Base-by-base conservation (phyloP, 2,888 invertebrate genomes). In the Mechanitis mazaeus region DNA sequence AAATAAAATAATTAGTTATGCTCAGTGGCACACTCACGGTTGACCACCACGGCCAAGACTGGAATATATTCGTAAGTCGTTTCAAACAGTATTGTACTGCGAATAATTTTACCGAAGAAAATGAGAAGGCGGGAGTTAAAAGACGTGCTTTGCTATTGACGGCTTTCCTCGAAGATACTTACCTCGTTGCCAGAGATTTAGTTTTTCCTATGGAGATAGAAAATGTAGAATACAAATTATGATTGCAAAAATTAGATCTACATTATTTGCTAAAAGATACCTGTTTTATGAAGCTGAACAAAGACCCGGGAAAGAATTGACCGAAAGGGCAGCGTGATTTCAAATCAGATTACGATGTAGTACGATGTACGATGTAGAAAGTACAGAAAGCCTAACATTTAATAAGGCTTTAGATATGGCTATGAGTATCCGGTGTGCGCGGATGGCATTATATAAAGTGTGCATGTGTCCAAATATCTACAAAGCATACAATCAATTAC, bases 291-390 rank as follows among this genome's bases (percentile, higher is more conserved):
- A 20, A 20, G 1, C 20, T 1, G 66, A 67, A 53, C 67, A 70
- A 53, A 53, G 66, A 7, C 63, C 66, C n/a, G 70, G 69, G 1
- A 67, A 69, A 59, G 66, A 68, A 2, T 42, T 70, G 9, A 33
- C 53, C 1, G 68, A 68, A 11, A 68, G 69, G 69, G 68, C 68
- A 35, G 64, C 55, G 33, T 31, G 56, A 56, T n/a, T 56, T 56
- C 33, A 33, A 35, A 38, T 45, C 45, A 45, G 45, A 45, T 45
- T 11, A 7, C 45, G 65, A 64, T 6, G 61, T 59, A 0, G 61
- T 56, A n/a, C n/a, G n/a, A n/a, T 31, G 35, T 69, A 3, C 45
- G 70, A 12, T 68, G 67, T 57, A 59, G 20, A 20, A 20, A 20
- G 20, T 20, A 20, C 20, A 20, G 20, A 20, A 20, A 20, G 20